Percentiles rank a stretch among this genome's conserved stretches.
phyloP scores from a whole-genome alignment of 35 echinoderm and acorn worm species.

The Ophioderma brevispina region DNA sequence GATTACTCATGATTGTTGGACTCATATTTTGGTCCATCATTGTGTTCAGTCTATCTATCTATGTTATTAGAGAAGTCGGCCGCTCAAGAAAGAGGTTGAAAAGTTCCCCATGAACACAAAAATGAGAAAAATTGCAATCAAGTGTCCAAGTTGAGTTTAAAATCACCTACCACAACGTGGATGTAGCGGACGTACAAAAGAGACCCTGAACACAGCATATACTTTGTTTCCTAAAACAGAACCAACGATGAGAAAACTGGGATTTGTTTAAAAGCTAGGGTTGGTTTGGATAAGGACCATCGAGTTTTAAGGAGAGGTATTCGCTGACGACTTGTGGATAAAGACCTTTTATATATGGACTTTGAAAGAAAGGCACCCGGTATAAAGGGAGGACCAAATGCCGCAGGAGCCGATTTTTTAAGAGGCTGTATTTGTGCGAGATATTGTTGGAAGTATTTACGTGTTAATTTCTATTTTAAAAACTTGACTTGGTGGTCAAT shows the following conservation, averaged over 20 bases:
- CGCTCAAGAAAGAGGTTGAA: neutral
- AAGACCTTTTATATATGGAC: neutral
- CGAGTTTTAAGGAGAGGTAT: neutral
- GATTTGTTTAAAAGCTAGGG: neutral
- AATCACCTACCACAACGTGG: neutral
- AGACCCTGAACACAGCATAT: neutral
- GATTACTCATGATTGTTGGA: conserved; percentile 9
- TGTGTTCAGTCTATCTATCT: conserved; percentile 26
- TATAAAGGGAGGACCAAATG: neutral
- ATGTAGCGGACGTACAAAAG: neutral
- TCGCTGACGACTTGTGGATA: neutral
- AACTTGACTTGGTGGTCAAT: no score
- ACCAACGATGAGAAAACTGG: neutral
- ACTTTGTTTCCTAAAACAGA: neutral
- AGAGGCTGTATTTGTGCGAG: no score
- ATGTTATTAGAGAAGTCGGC: neutral
- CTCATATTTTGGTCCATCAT: conserved; percentile 34
- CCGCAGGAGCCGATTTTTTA: neutral
- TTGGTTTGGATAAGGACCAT: neutral
- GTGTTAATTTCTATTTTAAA: no score
- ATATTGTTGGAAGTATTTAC: no score
- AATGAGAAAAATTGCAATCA: neutral
- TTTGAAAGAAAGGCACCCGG: neutral
- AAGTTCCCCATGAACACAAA: neutral
- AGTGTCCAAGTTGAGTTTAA: neutral